These are phyloP conservation scores for Notiomystis cincta DNA, from an alignment of 2,113 vertebrate species.

Conservation along the genomic window DNA sequence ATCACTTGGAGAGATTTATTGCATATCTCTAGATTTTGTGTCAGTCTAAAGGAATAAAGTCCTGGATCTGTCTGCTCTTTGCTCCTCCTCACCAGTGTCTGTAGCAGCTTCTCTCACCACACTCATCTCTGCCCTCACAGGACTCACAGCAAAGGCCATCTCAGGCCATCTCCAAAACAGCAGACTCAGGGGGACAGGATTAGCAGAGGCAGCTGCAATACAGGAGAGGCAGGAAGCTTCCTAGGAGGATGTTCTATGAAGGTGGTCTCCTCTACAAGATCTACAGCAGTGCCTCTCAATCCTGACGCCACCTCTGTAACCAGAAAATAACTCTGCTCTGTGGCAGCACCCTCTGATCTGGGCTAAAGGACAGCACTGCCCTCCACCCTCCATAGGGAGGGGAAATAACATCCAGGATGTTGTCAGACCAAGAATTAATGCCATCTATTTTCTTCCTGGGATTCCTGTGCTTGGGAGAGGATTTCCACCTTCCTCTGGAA, in stretches of 20 bases:
- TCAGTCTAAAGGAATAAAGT: not conserved
- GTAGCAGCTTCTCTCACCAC: not conserved
- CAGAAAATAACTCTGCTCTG: not conserved
- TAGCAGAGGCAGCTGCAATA: not conserved
- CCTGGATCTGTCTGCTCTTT: not conserved
- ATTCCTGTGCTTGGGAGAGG: not conserved
- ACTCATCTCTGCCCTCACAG: not conserved
- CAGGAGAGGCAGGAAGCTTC: not conserved
- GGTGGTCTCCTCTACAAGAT: not conserved
- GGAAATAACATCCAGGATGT: not conserved
- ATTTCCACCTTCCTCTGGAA: not conserved
- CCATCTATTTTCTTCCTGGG: not conserved
- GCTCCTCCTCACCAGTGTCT: not conserved
- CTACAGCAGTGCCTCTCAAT: not conserved
- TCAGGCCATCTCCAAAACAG: not conserved
- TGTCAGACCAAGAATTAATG: not conserved
- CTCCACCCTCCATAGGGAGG: not conserved
- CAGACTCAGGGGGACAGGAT: not conserved
- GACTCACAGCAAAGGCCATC: not conserved
- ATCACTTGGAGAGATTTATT: not conserved
- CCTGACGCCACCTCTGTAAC: not conserved
- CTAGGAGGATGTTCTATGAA: not conserved
- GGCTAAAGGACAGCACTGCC: not conserved
- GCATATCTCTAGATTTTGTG: not conserved
- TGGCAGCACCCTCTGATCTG: not conserved